Evolutionary conservation across 2,113 vertebrate species (phyloP), one percentile per base, ranked within the genome.

Genomic region (Turnix velox): DNA sequence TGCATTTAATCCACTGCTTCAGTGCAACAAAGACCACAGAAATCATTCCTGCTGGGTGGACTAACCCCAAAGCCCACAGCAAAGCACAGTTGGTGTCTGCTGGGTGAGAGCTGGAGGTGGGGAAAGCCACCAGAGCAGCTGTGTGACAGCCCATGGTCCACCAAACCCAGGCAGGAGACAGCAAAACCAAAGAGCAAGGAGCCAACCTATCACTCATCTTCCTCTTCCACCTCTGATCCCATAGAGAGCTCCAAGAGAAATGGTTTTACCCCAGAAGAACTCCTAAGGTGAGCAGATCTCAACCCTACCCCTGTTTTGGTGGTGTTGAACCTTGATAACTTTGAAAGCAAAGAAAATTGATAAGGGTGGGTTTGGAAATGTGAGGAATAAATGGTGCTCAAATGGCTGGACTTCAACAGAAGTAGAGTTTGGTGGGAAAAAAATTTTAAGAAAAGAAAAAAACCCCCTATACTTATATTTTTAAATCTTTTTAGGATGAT

Each of bases 401-500:
- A 57, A 75, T 42, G 23, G 24, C n/a, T 61, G 35, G 9, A 23
- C 61, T 93, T 81, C 43, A 68, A 20, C 7, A n/a, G 61, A 77
- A 92, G 23, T 37, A 22, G n/a, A 31, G 20, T 54, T 77, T 40
- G n/a, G 63, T 71, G 54, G 74, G 77, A 94, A 88, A 78, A 67
- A n/a, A 46, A 48, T 54, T 62, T 90, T 78, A 58, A 43, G 49
- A 62, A 74, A 86, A 67, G 30, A 1, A 0, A n/a, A n/a, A n/a
- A n/a, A n/a, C n/a, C n/a, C n/a, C 6, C 28, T 28, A 8, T 54
- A 77, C 85, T 93, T 93, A 46, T 84, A 84, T 78, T 3, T 87
- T 88, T 88, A 85, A 94, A 89, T 92, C 61, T 75, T 87, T 94
- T 92, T 90, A 92, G 58, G 3, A 3, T 88, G 62, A 88, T 88